A percentile compares a stretch with the other conserved stretches of the same genome.
These are phyloP conservation scores for Zoanthus solanderi DNA, from an alignment of 92 coral and sea anemone species.

Conservation along the genomic window DNA sequence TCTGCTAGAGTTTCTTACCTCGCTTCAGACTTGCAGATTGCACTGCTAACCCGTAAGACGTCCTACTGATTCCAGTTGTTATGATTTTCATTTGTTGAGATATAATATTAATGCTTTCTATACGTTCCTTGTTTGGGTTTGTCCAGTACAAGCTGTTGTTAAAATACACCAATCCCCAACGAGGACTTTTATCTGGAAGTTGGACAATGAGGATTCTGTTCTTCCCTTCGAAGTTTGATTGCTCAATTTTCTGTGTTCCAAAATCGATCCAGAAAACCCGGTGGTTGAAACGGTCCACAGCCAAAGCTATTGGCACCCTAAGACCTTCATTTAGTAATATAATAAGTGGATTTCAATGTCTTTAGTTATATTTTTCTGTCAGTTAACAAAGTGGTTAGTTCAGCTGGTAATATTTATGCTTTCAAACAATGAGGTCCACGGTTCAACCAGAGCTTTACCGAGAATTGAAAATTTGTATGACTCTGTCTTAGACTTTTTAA, in stretches of 20 bases:
- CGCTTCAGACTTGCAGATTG: background rate
- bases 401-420: too few relatives aligned
- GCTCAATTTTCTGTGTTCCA: constrained; percentile 20
- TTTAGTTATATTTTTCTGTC: too few relatives aligned
- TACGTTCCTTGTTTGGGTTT: constrained; percentile 10
- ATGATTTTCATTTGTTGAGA: background rate
- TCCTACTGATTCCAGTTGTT: background rate
- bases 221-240: constrained; percentile 6
- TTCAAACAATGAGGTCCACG: too few relatives aligned
- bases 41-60: background rate
- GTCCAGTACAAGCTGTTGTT: constrained; percentile 38
- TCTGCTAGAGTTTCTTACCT: too few relatives aligned
- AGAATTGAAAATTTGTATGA: too few relatives aligned
- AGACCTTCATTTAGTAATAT: constrained; percentile 8
- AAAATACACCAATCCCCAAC: constrained; percentile 26
- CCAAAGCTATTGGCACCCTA: constrained; percentile 10
- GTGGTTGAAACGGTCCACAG: constrained; percentile 9
- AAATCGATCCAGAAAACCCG: constrained; percentile 36
- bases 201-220: constrained; percentile 13
- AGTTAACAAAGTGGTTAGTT: too few relatives aligned
- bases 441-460: too few relatives aligned
- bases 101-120: background rate
- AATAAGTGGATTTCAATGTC: background rate
- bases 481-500: too few relatives aligned
- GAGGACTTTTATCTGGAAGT: constrained; percentile 16